Base-by-base conservation (phyloP, 2,888 invertebrate species). In the Eristalis intricaria region DNA sequence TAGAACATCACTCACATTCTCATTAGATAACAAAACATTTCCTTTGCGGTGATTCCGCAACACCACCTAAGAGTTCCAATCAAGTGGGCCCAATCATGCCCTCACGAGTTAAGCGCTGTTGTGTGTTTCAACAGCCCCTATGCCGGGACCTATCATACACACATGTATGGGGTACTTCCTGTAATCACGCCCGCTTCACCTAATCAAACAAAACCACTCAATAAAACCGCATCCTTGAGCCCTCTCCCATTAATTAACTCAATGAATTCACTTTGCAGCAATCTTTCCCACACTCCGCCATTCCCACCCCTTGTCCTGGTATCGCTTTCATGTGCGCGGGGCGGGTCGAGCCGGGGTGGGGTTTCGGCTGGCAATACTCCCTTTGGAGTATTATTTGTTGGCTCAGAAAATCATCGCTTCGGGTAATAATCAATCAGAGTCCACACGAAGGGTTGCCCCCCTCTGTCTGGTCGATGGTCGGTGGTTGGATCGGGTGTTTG, bases 391-490 rank as follows among this genome's bases (percentile, higher is more conserved):
- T 76, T 77, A 76, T 81, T 80, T 73, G 76, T 80, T 85, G 73
- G 76, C 71, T 76, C 32, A 73, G 71, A 71, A 76, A 83, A 76
- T 85, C 76, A 76, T 85, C 68, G 80, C 84, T 50, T 23, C 32
- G 76, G 84, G 84, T 73, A 77, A 69, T 81, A 85, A 85, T 85
- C 84, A 85, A 85, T 85, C 80, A 85, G 75, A 75, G 68, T 19
- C 50, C 58, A 73, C 58, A 73, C 23, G 68, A 73, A 29, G 58
- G 58, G 68, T 19, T n/a, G 22, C 40, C 11, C 43, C 40, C 11
- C 43, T 26, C 65, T 65, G 66, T 74, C 66, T 76, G 76, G 32
- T 32, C 64, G 65, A 61, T 26, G 29, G n/a, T n/a, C n/a, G n/a
- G 35, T 76, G 43, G 61, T 4, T 8, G 19, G 50, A 4, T 1